Evolutionary conservation across 2,888 invertebrate genomes (phyloP).

Genomic region (Drosophila emarginata): DNA sequence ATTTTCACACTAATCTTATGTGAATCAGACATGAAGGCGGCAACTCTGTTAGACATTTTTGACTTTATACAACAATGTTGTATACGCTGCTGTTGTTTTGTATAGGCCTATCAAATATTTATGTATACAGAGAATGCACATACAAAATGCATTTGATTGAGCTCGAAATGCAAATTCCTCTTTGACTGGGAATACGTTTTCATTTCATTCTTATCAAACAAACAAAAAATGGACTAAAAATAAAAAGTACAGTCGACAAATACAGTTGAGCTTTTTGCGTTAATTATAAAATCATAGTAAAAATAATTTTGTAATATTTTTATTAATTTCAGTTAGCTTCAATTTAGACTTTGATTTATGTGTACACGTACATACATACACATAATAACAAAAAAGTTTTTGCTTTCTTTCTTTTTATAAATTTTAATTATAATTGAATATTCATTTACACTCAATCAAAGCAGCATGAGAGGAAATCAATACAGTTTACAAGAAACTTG

Average conservation of each 20-base stretch:
- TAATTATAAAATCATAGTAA: background rate
- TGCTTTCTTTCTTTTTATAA: background rate
- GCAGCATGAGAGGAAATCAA: background rate
- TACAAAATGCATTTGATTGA: constrained; percentile 75
- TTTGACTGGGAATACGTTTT: constrained; percentile 45
- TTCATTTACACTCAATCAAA: background rate
- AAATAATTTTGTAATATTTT: background rate
- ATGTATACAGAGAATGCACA: constrained; percentile 36
- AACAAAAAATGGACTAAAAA: constrained; percentile 45
- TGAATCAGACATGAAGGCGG: background rate
- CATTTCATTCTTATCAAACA: constrained; percentile 69
- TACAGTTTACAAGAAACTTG: constrained; percentile 3
- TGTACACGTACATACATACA: background rate
- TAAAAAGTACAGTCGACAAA: constrained; percentile 14
- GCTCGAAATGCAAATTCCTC: constrained; percentile 71
- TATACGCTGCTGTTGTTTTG: constrained; percentile 51
- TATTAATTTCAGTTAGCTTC: background rate
- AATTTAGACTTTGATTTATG: background rate
- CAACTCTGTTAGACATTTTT: constrained; percentile 7
- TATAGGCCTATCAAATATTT: constrained; percentile 62
- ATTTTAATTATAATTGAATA: background rate
- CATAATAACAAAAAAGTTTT: no score
- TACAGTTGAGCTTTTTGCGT: background rate
- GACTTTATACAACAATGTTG: constrained; percentile 23
- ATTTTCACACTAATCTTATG: background rate